Conservation (phyloP, 2,797 vertebrate species). For the Epinephelus awoara region DNA sequence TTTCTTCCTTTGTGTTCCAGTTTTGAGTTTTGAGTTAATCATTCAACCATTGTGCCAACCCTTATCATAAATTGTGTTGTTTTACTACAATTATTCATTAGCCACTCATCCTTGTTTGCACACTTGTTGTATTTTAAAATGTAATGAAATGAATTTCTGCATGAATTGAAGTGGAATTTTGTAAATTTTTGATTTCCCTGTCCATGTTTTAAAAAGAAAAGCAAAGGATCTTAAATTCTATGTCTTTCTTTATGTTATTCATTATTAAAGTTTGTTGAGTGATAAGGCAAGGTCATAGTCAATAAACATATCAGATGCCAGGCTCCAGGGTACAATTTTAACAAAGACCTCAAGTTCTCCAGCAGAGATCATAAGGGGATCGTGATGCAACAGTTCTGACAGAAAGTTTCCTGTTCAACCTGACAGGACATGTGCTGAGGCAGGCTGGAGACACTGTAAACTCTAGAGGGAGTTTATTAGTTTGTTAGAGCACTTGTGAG, state of each 20-base stretch:
- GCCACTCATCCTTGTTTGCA: neutral
- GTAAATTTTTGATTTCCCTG: too few species aligned
- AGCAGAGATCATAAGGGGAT: neutral
- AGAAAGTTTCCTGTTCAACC: slow-evolving; percentile 37
- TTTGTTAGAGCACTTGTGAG: slow-evolving; percentile 35
- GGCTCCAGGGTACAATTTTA: neutral
- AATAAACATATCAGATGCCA: neutral
- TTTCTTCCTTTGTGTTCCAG: neutral
- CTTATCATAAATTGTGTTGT: too few species aligned
- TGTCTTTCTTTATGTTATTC: neutral
- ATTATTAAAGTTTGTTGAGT: neutral
- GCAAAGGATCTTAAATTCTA: neutral
- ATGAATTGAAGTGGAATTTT: too few species aligned
- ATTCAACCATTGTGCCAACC: neutral
- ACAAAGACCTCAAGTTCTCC: slow-evolving; percentile 5
- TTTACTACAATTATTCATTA: too few species aligned
- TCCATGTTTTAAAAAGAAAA: neutral
- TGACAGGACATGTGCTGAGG: neutral
- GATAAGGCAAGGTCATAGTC: slow-evolving; percentile 3
- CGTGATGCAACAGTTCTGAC: slow-evolving; percentile 63
- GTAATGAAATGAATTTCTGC: too few species aligned
- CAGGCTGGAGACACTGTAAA: slow-evolving; percentile 9
- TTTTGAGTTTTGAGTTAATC: neutral
- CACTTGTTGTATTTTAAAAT: neutral
- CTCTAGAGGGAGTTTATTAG: slow-evolving; percentile 49